Evolutionary conservation across 2,113 vertebrate genomes (phyloP), one percentile per base, ranked within the genome.

Genomic region (Nothobranchius furzeri): DNA sequence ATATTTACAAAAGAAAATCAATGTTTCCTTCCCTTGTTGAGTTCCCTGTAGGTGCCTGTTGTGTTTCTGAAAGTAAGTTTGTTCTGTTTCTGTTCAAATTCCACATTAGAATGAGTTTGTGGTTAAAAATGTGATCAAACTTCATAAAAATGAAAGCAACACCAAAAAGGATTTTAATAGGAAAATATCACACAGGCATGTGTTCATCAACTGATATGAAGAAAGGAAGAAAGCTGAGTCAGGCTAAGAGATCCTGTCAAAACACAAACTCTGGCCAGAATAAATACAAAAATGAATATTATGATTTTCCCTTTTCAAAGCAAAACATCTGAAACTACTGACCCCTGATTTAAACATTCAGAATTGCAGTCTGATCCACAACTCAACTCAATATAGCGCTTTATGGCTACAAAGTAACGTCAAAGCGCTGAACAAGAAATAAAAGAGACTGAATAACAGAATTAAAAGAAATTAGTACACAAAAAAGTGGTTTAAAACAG

Each of bases 1-100:
- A 62, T 83, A 76, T 86, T 85, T 85, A 79, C 12, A 66, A 25
- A 70, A 5, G 45, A 62, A 82, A 64, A 48, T 60, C 64, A 51
- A 47, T 70, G 70, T 67, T 83, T 76, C 56, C 57, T 49, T 42
- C 51, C 36, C 17, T 43, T 42, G 68, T 61, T 72, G 40, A 57
- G 37, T 68, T 63, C 71, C 43, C 45, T 78, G 76, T 12, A 12
- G 11, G 55, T 7, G 2, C 11, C 2, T 78, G 50, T 70, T 72
- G 75, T 50, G 55, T 68, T n/a, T 68, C 47, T 46, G 24, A 46
- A 35, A 61, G 57, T 69, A 7, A 40, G 9, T 40, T 0, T 40
- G 9, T 40, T 40, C 37, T 40, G 37, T 8, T 20, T 40, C 37
- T 40, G 9, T 3, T 40, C 37, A 40, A 40, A 40, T 1, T 7